Percentiles rank a stretch among this genome's conserved stretches.
phyloP scores from a whole-genome alignment of 1,140 invertebrate species.

The Steinernema feltiae region DNA sequence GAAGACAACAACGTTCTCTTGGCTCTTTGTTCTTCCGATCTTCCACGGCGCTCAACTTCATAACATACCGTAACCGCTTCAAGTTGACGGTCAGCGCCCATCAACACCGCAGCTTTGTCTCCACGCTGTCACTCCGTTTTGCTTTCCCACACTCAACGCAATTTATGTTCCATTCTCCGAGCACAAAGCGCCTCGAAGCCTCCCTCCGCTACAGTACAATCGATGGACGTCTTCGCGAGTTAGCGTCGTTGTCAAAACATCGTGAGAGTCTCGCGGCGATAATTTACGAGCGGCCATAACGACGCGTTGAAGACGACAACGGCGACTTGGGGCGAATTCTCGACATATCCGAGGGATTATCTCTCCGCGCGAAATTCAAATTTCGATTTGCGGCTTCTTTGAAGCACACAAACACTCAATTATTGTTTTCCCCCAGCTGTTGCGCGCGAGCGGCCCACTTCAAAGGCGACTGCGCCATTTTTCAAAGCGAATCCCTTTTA shows the following conservation, averaged over 20 bases:
- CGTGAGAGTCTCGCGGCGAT: neutral
- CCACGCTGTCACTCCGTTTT: neutral
- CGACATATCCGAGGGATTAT: neutral
- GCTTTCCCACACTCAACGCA: neutral
- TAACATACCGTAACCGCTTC: neutral
- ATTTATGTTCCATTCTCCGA: neutral
- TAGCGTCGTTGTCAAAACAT: neutral
- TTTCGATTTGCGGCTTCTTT: neutral
- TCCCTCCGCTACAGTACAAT: neutral
- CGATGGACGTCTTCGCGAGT: neutral
- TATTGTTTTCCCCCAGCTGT: neutral
- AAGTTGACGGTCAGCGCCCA: no score
- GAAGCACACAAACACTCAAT: neutral
- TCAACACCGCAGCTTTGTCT: no score
- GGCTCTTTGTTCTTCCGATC: no score
- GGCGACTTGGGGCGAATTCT: no score
- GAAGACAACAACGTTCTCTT: no score
- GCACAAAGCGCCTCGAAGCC: neutral
- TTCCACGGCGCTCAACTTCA: no score
- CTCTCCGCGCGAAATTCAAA: neutral
- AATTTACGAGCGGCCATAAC: neutral
- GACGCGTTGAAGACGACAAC: neutral
- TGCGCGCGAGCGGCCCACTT: constrained; percentile 9
- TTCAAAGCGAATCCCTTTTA: neutral
- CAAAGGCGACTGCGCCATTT: neutral